Evolutionary conservation across 2,113 vertebrate species (phyloP).

Genomic region (Leuciscus idus): DNA sequence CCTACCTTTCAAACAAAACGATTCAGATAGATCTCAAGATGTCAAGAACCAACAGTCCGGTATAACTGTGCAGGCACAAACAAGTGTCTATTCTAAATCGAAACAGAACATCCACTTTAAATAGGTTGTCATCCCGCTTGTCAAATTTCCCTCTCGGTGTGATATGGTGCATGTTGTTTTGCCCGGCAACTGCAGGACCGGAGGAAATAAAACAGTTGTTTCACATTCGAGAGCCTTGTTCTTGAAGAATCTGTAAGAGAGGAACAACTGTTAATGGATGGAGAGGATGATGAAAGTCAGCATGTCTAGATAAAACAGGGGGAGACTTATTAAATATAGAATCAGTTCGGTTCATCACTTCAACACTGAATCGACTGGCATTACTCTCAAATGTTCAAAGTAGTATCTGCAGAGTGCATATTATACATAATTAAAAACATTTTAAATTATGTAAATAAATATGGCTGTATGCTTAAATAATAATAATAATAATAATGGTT

Average conservation of each 20-base stretch:
- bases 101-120: constrained; percentile 23
- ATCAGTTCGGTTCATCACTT: background rate
- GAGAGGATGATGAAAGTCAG: background rate
- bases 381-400: background rate
- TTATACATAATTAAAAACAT: background rate
- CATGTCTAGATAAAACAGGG: background rate
- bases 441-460: too few relatives aligned
- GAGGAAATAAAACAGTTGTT: background rate
- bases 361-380: background rate
- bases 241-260: constrained; percentile 57
- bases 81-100: constrained; percentile 38
- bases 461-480: too few relatives aligned
- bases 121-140: constrained; percentile 3
- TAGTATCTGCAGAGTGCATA: background rate
- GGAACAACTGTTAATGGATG: background rate
- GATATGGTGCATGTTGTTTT: constrained; percentile 13
- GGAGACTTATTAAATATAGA: background rate
- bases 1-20: constrained; percentile 2
- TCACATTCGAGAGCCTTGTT: constrained; percentile 62
- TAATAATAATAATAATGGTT: too few relatives aligned
- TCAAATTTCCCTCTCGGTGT: constrained; percentile 11
- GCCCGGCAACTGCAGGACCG: background rate
- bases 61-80: constrained; percentile 45
- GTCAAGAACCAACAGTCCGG: constrained; percentile 36
- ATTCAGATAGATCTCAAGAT: constrained; percentile 16